Conservation (phyloP, 2,797 vertebrate species). For the Melanogrammus aeglefinus region DNA sequence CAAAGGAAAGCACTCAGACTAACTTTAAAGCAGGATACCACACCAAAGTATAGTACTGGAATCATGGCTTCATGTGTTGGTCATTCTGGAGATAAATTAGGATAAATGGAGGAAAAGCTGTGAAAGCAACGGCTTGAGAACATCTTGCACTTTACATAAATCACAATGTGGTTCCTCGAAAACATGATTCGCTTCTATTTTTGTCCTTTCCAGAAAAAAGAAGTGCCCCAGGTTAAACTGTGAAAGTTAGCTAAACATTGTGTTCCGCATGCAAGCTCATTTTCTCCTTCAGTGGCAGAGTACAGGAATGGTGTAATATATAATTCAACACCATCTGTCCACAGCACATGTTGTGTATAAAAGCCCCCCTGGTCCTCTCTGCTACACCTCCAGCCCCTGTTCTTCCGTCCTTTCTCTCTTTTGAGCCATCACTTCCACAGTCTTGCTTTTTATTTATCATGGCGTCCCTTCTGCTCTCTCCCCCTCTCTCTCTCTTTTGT, state of each 20-base stretch:
- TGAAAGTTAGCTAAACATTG: conserved; percentile 57
- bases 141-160: background rate
- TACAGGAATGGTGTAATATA: conserved; percentile 57
- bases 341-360: conserved; percentile 66
- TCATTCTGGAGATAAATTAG: background rate
- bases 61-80: background rate
- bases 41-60: background rate
- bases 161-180: background rate
- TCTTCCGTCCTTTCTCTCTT: conserved; percentile 13
- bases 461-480: background rate
- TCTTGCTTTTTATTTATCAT: background rate
- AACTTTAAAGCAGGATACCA: background rate
- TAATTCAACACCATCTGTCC: conserved; percentile 72
- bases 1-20: background rate
- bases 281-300: conserved; percentile 55
- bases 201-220: conserved; percentile 28
- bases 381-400: conserved; percentile 39
- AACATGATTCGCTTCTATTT: background rate
- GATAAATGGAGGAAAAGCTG: background rate
- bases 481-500: conserved; percentile 9
- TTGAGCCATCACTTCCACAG: conserved; percentile 5
- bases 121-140: background rate
- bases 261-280: conserved; percentile 48
- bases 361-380: conserved; percentile 59
- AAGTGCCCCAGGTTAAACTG: conserved; percentile 40